A percentile compares a stretch with the other conserved stretches of the same genome.
phyloP scores from a whole-genome alignment of 2,113 vertebrate species.

The Tichodroma muraria region DNA sequence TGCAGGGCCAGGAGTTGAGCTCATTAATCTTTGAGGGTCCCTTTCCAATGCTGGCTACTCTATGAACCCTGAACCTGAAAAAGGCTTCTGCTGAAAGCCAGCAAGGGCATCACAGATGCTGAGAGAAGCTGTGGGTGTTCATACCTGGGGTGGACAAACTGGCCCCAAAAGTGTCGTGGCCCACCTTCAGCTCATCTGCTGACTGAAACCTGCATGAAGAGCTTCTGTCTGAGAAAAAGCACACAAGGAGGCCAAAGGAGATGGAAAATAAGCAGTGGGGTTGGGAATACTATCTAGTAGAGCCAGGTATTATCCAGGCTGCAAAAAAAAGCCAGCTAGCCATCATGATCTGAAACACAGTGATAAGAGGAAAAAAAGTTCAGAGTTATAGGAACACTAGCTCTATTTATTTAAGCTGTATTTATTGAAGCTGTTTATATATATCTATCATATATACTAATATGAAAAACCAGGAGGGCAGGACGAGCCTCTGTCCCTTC shows the following conservation, averaged over 20 bases:
- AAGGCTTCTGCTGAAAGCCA: not conserved
- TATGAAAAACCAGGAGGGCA: not conserved
- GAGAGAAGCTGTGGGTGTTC: not conserved
- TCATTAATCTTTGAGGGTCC: not conserved
- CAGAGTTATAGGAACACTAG: fast-evolving
- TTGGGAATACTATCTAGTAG: not conserved
- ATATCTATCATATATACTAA: not conserved
- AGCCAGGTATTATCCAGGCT: not conserved
- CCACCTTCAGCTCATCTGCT: not conserved
- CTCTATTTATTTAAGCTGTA: not conserved
- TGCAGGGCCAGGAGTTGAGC: not conserved
- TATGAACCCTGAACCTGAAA: not conserved
- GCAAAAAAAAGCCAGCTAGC: not conserved
- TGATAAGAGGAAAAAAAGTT: not conserved
- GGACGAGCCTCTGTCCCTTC: not conserved
- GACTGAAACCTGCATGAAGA: not conserved
- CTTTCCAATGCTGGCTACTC: not conserved
- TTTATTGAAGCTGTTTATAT: not conserved
- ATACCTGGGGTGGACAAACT: fast-evolving
- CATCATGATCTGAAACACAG: not conserved
- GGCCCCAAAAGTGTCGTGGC: fast-evolving
- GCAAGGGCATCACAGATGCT: not conserved
- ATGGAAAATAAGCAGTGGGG: not conserved
- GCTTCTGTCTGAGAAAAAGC: not conserved
- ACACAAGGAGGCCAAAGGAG: not conserved